Evolutionary conservation across 2,113 vertebrate genomes (phyloP).

Genomic region (Bothrops jararaca): DNA sequence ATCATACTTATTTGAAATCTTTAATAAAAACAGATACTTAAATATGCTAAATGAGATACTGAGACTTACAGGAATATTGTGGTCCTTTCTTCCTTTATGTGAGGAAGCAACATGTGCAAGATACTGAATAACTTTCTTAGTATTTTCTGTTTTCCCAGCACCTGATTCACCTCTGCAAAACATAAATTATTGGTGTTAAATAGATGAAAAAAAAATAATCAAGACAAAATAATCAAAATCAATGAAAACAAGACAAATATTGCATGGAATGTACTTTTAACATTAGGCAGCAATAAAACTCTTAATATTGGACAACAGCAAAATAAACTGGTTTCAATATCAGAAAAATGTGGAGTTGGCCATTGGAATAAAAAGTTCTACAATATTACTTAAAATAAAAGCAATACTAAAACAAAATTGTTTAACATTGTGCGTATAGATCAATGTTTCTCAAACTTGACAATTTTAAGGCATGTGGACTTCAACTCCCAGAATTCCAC

Average conservation of each 20-base stretch:
- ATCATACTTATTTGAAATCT: neutral
- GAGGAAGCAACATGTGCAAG: conserved; percentile 97
- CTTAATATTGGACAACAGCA: rapidly evolving
- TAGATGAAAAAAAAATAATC: neutral
- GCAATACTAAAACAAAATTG: neutral
- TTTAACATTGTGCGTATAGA: neutral
- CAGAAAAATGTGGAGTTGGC: neutral
- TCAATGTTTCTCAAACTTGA: neutral
- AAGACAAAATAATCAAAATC: neutral
- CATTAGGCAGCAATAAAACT: neutral
- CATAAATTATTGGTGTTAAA: conserved; percentile 44
- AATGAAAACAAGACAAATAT: neutral
- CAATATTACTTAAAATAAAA: neutral
- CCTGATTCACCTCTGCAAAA: conserved; percentile 92
- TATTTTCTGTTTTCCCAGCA: conserved; percentile 98
- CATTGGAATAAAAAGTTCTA: neutral
- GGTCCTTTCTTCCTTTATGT: conserved; percentile 97
- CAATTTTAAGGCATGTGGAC: too few relatives aligned
- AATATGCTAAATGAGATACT: neutral
- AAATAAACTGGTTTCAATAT: neutral
- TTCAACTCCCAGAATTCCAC: too few relatives aligned
- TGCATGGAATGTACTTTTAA: neutral
- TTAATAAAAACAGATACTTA: neutral
- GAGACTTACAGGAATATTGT: conserved; percentile 93
- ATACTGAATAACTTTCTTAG: conserved; percentile 99